A percentile compares a stretch with the other conserved stretches of the same genome.
Evolutionary conservation across 1,140 invertebrate genomes (phyloP).

Genomic region (Pseudomyrmex gracilis): DNA sequence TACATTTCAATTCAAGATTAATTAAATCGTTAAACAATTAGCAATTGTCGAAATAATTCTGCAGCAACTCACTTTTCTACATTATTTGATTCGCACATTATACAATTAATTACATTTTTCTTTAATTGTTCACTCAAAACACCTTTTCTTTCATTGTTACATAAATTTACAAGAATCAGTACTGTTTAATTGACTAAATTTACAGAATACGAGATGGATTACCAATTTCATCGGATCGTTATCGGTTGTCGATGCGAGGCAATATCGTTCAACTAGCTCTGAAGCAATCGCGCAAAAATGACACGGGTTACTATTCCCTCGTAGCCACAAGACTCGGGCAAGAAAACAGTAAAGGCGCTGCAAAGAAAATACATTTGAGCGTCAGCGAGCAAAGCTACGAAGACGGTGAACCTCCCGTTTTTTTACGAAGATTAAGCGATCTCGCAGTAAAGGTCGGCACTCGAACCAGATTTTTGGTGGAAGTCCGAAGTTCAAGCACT

Average conservation of each 20-base stretch:
- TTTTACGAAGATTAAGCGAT: slow-evolving; percentile 91
- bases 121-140: not conserved
- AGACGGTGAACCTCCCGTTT: slow-evolving; percentile 90
- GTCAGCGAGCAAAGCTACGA: slow-evolving; percentile 78
- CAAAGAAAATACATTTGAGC: slow-evolving; percentile 78
- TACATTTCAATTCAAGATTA: too few relatives aligned
- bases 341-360: slow-evolving; percentile 69
- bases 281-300: slow-evolving; percentile 85
- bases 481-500: slow-evolving; percentile 92
- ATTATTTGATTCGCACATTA: slow-evolving; percentile 56
- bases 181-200: slow-evolving; percentile 21
- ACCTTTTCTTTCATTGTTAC: not conserved
- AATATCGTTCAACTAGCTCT: slow-evolving; percentile 86
- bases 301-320: slow-evolving; percentile 87
- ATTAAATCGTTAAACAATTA: too few relatives aligned
- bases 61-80: not conserved
- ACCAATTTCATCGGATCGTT: slow-evolving; percentile 81
- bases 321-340: slow-evolving; percentile 85
- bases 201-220: slow-evolving; percentile 78
- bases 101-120: slow-evolving; percentile 56
- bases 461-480: slow-evolving; percentile 92
- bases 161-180: not conserved
- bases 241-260: slow-evolving; percentile 80
- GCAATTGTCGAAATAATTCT: slow-evolving; percentile 10
- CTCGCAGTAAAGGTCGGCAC: slow-evolving; percentile 94